phyloP scores from a whole-genome alignment of 2,888 invertebrate genomes.

The Erynnis tages region DNA sequence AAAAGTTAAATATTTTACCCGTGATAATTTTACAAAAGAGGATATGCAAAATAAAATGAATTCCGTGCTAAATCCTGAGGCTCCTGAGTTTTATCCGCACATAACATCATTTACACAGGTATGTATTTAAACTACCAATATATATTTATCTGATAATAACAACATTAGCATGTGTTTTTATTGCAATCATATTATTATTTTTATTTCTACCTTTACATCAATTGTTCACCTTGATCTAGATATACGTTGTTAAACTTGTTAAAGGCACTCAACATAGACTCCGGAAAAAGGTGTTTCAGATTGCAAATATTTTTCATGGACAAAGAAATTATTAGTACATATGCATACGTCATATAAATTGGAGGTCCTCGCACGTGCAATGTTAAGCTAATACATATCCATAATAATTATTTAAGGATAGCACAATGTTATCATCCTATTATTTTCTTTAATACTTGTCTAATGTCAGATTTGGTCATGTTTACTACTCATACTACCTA shows the following conservation, averaged over 20 bases:
- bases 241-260: slow-evolving; percentile 22
- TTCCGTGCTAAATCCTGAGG: slow-evolving; percentile 66
- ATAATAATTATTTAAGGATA: not conserved
- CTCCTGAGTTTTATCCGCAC: slow-evolving; percentile 65
- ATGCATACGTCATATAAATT: slow-evolving; percentile 22
- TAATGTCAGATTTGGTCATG: not conserved
- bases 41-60: slow-evolving; percentile 46
- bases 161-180: slow-evolving; percentile 53
- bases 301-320: slow-evolving; percentile 31
- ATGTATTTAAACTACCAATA: slow-evolving; percentile 35
- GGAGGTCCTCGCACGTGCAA: slow-evolving; percentile 8
- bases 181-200: slow-evolving; percentile 24
- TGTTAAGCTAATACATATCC: not conserved
- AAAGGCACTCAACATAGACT: slow-evolving; percentile 7
- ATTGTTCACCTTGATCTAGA: slow-evolving; percentile 27
- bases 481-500: too few species aligned
- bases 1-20: slow-evolving; percentile 37
- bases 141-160: slow-evolving; percentile 39
- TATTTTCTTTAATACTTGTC: not conserved
- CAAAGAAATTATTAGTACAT: slow-evolving; percentile 32
- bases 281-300: slow-evolving; percentile 24
- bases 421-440: not conserved
- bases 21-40: slow-evolving; percentile 32
- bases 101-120: slow-evolving; percentile 59
- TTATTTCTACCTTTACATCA: slow-evolving; percentile 14